Percentiles rank a stretch among this genome's conserved stretches.
Evolutionary conservation across 2,888 invertebrate genomes (phyloP).

Genomic region (Axea sp.): DNA sequence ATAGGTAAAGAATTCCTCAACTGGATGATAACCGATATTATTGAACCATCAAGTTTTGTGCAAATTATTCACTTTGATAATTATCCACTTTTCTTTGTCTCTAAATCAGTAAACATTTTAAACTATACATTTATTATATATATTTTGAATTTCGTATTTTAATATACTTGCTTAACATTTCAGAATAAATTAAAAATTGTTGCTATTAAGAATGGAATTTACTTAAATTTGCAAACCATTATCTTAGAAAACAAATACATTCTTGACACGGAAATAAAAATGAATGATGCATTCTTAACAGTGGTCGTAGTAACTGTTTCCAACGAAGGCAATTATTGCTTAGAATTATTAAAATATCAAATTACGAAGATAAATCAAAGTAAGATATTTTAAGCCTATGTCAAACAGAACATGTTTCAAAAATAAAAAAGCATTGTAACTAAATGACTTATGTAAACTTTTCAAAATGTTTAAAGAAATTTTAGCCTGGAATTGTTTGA

Average conservation of each 20-base stretch:
- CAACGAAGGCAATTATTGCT: background rate
- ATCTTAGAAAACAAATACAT: constrained; percentile 14
- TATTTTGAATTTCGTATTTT: too few relatives aligned
- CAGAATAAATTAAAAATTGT: constrained; percentile 2
- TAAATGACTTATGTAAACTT: too few relatives aligned
- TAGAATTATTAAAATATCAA: constrained; percentile 18
- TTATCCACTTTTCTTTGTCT: constrained; percentile 7
- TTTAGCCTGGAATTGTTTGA: constrained; percentile 62
- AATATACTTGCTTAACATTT: too few relatives aligned
- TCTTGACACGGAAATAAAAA: constrained; percentile 10
- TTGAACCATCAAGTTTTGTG: constrained; percentile 9
- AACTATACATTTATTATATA: too few relatives aligned
- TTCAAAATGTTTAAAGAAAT: constrained; percentile 25
- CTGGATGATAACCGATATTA: background rate
- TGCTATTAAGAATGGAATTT: constrained; percentile 1
- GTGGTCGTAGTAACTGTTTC: constrained; percentile 5
- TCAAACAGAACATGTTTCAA: too few relatives aligned
- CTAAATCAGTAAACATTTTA: constrained; percentile 4
- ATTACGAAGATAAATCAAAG: constrained; percentile 28
- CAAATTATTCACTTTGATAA: constrained; percentile 2
- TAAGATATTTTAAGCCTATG: constrained; percentile 22
- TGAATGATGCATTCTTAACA: background rate
- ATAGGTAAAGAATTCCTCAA: background rate
- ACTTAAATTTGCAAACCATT: constrained; percentile 6
- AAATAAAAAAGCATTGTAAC: too few relatives aligned